Conservation (phyloP, 2,113 vertebrate genomes). For the Nothobranchius furzeri region DNA sequence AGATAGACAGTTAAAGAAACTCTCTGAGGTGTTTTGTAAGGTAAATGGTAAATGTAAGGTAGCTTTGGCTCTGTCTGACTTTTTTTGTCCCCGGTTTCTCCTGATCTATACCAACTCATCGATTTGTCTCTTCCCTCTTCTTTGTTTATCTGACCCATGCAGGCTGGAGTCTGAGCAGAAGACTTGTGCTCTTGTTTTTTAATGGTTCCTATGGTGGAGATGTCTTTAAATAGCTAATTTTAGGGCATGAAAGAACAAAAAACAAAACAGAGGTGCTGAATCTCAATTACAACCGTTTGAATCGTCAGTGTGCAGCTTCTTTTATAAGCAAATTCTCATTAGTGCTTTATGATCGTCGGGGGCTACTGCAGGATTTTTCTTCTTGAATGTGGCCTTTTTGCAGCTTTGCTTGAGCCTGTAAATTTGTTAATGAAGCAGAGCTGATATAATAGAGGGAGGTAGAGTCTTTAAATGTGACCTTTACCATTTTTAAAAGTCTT, state of each 20-base stretch:
- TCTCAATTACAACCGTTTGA: neutral
- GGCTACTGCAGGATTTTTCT: neutral
- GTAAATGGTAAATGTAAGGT: too few species aligned
- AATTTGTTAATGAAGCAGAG: neutral
- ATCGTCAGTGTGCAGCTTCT: neutral
- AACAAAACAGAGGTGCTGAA: neutral
- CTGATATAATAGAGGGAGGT: neutral
- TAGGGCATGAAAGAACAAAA: neutral
- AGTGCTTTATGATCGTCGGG: conserved; percentile 10
- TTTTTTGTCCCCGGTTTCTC: conserved; percentile 20
- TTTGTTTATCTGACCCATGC: conserved; percentile 57
- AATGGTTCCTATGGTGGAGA: neutral
- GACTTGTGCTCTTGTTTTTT: conserved; percentile 7
- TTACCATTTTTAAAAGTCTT: conserved; percentile 19
- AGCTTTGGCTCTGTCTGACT: conserved; percentile 21
- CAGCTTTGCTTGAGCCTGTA: neutral
- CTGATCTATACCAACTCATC: conserved; percentile 39
- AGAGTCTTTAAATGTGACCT: conserved; percentile 43
- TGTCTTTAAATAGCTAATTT: conserved; percentile 10
- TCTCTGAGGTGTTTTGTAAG: neutral
- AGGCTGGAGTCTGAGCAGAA: conserved; percentile 29
- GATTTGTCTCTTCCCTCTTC: conserved; percentile 44
- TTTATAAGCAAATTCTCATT: neutral
- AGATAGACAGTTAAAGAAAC: conserved; percentile 5
- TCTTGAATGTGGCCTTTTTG: neutral